Evolutionary conservation across 2,888 invertebrate genomes (phyloP), one percentile per base, ranked within the genome.

Genomic region (Lithophane leautieri): DNA sequence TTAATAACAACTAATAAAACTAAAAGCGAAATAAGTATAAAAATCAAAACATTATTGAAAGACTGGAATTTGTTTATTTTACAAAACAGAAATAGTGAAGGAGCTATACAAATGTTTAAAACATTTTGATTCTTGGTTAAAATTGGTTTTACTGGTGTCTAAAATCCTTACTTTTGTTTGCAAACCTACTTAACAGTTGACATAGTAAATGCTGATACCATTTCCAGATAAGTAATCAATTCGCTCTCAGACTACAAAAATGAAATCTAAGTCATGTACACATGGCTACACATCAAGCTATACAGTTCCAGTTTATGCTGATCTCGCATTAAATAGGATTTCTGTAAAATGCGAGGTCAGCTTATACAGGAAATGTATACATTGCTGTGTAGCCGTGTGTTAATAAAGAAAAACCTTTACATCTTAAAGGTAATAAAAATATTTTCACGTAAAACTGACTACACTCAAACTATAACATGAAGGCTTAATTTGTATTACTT

Each of bases 21-120:
- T 52, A 73, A 47, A 79, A 60, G 70, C 70, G 50, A 28, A 78
- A 63, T 61, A 54, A 50, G 14, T 52, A 69, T 47, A 70, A 71
- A 73, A 72, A 79, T 81, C 71, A 77, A 86, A 83, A 84, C 34
- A 69, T 60, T 60, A 81, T 69, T 67, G 22, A 65, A 71, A 81
- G 81, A 94, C 91, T 90, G 90, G 89, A 94, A 94, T 93, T 94
- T 93, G 90, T 95, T 94, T 95, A 95, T 93, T 95, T 91, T 93
- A 94, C 93, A 94, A 93, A 93, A 92, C 89, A 92, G 89, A 88
- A 86, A 82, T 77, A 87, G 76, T 79, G 74, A 88, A 87, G 83
- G 88, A 87, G 76, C 85, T 90, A 89, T 84, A 86, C 76, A 90
- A 89, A 88, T 87, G 85, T 83, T 73, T 22, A 75, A 84, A 81